Evolutionary conservation across 2,113 vertebrate species (phyloP).

Genomic region (Saguinus imperator): DNA sequence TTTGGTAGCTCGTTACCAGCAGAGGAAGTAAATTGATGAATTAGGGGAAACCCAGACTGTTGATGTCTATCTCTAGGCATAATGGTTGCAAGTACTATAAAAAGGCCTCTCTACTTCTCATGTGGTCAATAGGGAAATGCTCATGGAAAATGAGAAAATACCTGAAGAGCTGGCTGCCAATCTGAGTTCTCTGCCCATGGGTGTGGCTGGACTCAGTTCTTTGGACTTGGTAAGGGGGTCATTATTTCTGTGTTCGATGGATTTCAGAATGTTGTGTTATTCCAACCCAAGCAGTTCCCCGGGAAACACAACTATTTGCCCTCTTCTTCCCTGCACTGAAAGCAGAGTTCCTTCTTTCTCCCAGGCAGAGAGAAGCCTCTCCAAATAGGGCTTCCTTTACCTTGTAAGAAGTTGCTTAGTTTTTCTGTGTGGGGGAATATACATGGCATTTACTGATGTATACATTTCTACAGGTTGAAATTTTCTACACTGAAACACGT

Average conservation of each 20-base stretch:
- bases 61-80: neutral
- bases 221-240: neutral
- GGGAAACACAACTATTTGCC: neutral
- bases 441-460: neutral
- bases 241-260: slow-evolving; percentile 13
- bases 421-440: neutral
- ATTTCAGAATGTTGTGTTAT: slow-evolving; percentile 39
- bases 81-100: slow-evolving; percentile 17
- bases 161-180: slow-evolving; percentile 13
- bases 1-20: neutral
- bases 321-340: neutral
- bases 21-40: neutral
- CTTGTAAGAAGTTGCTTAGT: neutral
- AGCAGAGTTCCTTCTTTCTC: neutral
- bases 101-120: neutral
- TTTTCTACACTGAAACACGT: neutral
- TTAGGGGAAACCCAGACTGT: neutral
- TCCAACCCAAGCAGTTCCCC: neutral
- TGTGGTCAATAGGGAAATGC: neutral
- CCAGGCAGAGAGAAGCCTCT: neutral
- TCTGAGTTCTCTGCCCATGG: neutral
- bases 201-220: slow-evolving; percentile 36
- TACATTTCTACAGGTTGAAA: neutral
- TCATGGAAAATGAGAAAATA: slow-evolving; percentile 35
- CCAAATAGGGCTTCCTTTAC: neutral